Base-by-base conservation (phyloP, 2,888 invertebrate species). In the Pammene fasciana region DNA sequence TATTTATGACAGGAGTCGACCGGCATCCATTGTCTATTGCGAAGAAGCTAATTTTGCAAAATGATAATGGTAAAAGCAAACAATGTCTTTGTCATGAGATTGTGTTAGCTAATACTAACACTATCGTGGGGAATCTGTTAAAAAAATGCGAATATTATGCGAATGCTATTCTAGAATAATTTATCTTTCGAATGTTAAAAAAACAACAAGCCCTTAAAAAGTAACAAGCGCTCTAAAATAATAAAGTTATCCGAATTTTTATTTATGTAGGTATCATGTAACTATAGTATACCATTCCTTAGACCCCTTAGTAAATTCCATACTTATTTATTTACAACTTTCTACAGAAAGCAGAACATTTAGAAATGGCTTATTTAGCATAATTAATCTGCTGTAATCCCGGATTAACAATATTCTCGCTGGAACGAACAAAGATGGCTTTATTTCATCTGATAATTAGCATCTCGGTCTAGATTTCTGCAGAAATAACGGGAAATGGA, bases 341-440 rank as follows among this genome's bases (percentile, higher is more conserved):
- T 14, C 26, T 26, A 26, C 26, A 26, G 26, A 26, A 4, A 26
- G 4, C 45, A 9, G 13, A 26, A 26, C 13, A 59, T 45, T 59
- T 34, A 14, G 16, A 43, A 66, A 67, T 16, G 55, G 38, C 54
- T 41, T 68, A 16, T 48, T 68, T 62, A 62, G 43, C 48, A 68
- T 68, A 43, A 41, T 56, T 67, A 56, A 56, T 62, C 43, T 34
- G 48, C 38, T 38, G 18, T 55, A 45, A 56, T 62, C 13, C 48
- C 10, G 52, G 57, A 59, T 64, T 68, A 62, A 54, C 54, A 54
- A 64, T 16, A 45, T 57, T 50, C 34, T 36, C 50, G 55, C 26
- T 26, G 26, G 26, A 26, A 26, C 26, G 14, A 11, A 41, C 41
- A 62, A 62, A 61, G 5, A 50, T 14, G 50, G 38, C 62, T 56